phyloP scores from a whole-genome alignment of 2,888 invertebrate species.

The Hedya salicella region DNA sequence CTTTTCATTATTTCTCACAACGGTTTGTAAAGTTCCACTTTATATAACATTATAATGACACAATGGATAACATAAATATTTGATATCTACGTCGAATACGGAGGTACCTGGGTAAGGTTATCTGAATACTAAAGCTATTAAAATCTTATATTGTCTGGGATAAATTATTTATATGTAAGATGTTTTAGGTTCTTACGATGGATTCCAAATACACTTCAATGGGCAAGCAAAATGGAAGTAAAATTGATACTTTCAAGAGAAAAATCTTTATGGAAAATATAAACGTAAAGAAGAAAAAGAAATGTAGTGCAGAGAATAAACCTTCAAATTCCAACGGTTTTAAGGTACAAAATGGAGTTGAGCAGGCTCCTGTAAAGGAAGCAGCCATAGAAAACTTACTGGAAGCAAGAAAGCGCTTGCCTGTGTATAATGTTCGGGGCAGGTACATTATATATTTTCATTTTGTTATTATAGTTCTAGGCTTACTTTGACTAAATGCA shows the following conservation, averaged over 20 bases:
- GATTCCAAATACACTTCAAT: constrained; percentile 77
- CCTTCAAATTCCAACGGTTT: constrained; percentile 50
- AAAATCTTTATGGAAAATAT: constrained; percentile 56
- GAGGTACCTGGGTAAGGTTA: constrained; percentile 1
- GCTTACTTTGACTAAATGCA: no score
- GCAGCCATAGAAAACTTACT: constrained; percentile 60
- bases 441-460: constrained; percentile 62
- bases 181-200: constrained; percentile 55
- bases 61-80: not conserved
- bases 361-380: constrained; percentile 45
- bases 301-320: constrained; percentile 48
- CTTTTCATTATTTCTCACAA: not conserved
- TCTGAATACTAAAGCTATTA: not conserved
- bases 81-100: not conserved
- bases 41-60: not conserved
- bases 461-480: no score
- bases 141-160: not conserved
- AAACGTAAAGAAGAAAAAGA: constrained; percentile 65
- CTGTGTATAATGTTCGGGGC: constrained; percentile 81
- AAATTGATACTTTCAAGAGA: constrained; percentile 58
- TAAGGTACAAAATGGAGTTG: constrained; percentile 46
- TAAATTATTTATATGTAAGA: constrained; percentile 8
- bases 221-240: constrained; percentile 56
- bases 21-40: not conserved
- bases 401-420: constrained; percentile 77